Percentiles rank a stretch among this genome's conserved stretches.
Conservation (phyloP, 2,797 vertebrate genomes). For the Eulemur albifrons region DNA sequence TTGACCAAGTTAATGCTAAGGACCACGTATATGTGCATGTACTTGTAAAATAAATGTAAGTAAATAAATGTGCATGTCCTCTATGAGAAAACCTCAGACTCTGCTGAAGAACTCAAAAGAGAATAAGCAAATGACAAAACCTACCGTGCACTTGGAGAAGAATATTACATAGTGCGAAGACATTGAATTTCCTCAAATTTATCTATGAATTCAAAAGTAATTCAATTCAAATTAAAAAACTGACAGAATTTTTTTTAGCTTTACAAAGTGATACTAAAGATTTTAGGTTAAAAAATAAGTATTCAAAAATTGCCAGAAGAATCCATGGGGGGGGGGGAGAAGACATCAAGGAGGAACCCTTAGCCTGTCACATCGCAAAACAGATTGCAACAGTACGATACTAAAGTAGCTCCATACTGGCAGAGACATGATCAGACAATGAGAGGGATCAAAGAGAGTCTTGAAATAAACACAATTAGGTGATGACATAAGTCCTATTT, state of each 20-base stretch:
- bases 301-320: neutral
- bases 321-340: neutral
- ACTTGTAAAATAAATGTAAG: neutral
- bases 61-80: neutral
- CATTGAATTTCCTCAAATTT: neutral
- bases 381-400: neutral
- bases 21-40: neutral
- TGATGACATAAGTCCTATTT: neutral
- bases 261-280: neutral
- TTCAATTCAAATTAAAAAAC: neutral
- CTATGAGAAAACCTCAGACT: neutral
- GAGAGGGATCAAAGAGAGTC: neutral
- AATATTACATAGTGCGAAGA: neutral
- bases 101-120: neutral
- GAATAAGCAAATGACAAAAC: neutral
- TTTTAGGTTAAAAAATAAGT: neutral
- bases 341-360: neutral
- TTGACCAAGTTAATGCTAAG: neutral
- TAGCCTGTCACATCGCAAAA: neutral
- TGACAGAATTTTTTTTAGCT: neutral
- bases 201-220: neutral
- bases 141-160: neutral
- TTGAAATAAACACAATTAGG: neutral
- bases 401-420: neutral
- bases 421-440: neutral